Evolutionary conservation across 2,797 vertebrate species (phyloP).

Genomic region (Neoniphon sammara): DNA sequence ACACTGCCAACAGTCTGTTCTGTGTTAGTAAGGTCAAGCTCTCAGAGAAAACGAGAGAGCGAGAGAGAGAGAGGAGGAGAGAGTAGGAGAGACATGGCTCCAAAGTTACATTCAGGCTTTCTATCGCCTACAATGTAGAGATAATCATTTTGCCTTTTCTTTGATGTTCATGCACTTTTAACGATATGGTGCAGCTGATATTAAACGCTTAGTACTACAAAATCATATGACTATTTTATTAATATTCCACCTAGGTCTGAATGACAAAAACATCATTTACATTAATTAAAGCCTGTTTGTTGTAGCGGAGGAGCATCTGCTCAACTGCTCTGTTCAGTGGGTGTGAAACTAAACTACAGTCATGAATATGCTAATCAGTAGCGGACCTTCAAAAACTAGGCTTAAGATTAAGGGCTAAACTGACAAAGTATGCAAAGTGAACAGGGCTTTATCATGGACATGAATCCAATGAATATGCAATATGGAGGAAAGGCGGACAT

Average conservation of each 20-base stretch:
- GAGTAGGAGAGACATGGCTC: no score
- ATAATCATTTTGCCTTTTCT: not conserved
- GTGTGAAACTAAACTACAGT: not conserved
- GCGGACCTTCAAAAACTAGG: no score
- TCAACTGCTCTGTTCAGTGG: not conserved
- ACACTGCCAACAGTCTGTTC: not conserved
- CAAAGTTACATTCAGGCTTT: no score
- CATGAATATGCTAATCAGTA: not conserved
- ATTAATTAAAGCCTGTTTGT: not conserved
- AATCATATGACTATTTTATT: not conserved
- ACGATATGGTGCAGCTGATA: no score
- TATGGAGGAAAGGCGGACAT: not conserved
- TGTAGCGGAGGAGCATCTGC: not conserved
- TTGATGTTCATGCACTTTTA: not conserved
- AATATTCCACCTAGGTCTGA: not conserved
- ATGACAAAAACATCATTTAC: not conserved
- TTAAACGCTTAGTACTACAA: no score
- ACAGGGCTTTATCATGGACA: slow-evolving; percentile 18
- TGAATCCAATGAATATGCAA: not conserved
- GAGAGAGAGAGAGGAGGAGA: no score
- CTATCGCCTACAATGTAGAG: no score
- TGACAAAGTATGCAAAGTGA: slow-evolving; percentile 28
- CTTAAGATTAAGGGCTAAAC: no score
- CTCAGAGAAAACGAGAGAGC: no score
- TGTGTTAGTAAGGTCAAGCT: no score